Percentiles rank a stretch among this genome's conserved stretches.
These are phyloP conservation scores for Bombus fervidus DNA, from an alignment of 1,140 invertebrate genomes.

Conservation along the genomic window DNA sequence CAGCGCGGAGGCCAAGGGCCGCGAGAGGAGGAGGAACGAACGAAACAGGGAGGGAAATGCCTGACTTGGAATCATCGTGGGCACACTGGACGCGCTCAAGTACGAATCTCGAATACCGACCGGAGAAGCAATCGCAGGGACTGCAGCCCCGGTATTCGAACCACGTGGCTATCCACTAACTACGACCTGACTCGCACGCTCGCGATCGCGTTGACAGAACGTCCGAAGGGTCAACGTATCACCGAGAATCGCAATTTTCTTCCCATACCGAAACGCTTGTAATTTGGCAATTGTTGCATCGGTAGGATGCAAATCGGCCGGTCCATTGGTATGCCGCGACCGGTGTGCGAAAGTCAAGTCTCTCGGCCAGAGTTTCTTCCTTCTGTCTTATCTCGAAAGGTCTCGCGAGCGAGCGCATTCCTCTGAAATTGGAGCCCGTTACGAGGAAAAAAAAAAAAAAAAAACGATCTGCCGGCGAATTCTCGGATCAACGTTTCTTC, in stretches of 20 bases:
- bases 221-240: constrained; percentile 35
- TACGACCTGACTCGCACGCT: constrained; percentile 51
- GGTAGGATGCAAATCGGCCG: constrained; percentile 6
- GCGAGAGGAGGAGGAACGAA: constrained; percentile 28
- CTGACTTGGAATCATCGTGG: constrained; percentile 58
- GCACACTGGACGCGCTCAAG: constrained; percentile 56
- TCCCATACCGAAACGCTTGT: background rate
- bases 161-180: constrained; percentile 63
- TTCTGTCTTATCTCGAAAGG: constrained; percentile 15
- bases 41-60: constrained; percentile 57
- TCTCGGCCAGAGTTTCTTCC: background rate
- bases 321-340: background rate
- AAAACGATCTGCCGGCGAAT: background rate
- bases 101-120: constrained; percentile 69
- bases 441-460: background rate
- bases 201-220: constrained; percentile 57
- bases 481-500: constrained; percentile 1
- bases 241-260: constrained; percentile 37
- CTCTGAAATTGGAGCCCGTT: background rate
- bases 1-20: constrained; percentile 42
- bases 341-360: background rate
- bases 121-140: constrained; percentile 51
- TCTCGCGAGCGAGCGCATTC: constrained; percentile 12
- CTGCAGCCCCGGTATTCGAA: constrained; percentile 67
- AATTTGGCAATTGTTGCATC: constrained; percentile 17